These are phyloP conservation scores for Pituophis catenifer DNA, from an alignment of 2,113 vertebrate genomes.

Conservation along the genomic window DNA sequence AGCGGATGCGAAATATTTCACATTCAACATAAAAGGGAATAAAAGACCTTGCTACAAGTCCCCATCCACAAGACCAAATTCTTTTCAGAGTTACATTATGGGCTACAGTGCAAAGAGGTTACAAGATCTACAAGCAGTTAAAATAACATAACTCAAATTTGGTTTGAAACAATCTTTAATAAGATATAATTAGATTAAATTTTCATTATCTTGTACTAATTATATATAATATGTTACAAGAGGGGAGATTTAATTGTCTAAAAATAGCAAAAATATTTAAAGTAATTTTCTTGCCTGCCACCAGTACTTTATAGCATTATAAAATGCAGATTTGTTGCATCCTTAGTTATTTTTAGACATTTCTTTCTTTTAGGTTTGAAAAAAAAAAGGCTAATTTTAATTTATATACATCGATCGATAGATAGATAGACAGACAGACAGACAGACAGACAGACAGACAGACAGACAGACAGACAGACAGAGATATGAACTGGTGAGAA, in stretches of 20 bases:
- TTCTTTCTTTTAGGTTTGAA: neutral
- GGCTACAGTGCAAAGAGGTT: neutral
- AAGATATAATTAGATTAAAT: neutral
- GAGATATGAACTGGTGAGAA: neutral
- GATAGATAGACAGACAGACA: too few species aligned
- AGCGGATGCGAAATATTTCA: neutral
- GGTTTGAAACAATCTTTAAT: neutral
- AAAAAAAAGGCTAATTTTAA: neutral
- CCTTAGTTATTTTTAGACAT: neutral
- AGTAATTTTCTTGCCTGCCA: neutral
- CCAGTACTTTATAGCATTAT: neutral
- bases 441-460: too few species aligned
- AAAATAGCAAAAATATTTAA: neutral
- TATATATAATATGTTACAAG: neutral
- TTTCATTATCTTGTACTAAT: neutral
- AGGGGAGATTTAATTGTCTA: neutral
- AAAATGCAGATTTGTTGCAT: neutral
- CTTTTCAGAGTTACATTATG: neutral
- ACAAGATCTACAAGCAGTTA: neutral
- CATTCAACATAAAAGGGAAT: neutral
- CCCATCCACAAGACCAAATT: neutral
- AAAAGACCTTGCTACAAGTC: neutral
- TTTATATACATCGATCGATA: too few species aligned
- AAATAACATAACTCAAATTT: neutral
- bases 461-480: too few species aligned